Base-by-base conservation (phyloP, 2,113 vertebrate species). In the Phocoena phocoena region DNA sequence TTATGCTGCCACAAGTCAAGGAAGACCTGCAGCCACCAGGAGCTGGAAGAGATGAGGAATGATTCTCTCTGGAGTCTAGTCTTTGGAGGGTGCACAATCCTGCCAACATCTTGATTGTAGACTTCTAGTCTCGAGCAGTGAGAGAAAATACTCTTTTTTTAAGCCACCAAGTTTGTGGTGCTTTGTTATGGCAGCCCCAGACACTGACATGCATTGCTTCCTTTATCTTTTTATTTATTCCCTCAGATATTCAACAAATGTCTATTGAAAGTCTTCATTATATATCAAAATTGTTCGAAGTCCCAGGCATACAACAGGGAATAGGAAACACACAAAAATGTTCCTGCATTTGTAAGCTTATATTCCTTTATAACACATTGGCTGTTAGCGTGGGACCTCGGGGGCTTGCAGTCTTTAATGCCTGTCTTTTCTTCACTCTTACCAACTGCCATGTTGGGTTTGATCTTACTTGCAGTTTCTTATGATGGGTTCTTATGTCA, bases 241-340 rank as follows among this genome's bases (percentile, higher is more conserved):
- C 0, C 65, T 80, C 25, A 44, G 2, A n/a, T 68, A 80, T 25
- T 74, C 60, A 76, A 63, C 60, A 55, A 20, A 87, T 41, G 17
- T 76, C 82, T 73, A 6, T 73, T n/a, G 58, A 83, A 87, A 60
- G 21, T 65, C 0, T 50, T 88, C 68, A 33, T 21, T 41, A 0
- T 41, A 26, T 90, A 11, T 36, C 38, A 88, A 47, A 36, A 41
- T 11, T 26, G 6, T 77, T 95, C 18, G 2, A 97, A 97, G 93
- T 98, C 97, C 95, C 95, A 58, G 92, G 94, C 84, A 88, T 11
- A 17, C 0, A 76, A 41, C 55, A 38, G 55, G 33, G 36, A 77
- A 81, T 33, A 79, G 10, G 18, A 50, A 60, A 18, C 28, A 11
- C n/a, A 55, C 33, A 8, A 5, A 68, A 38, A 38, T 4, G 2